Base-by-base conservation (phyloP, 1,140 invertebrate species). In the Zaprionus ghesquierei region DNA sequence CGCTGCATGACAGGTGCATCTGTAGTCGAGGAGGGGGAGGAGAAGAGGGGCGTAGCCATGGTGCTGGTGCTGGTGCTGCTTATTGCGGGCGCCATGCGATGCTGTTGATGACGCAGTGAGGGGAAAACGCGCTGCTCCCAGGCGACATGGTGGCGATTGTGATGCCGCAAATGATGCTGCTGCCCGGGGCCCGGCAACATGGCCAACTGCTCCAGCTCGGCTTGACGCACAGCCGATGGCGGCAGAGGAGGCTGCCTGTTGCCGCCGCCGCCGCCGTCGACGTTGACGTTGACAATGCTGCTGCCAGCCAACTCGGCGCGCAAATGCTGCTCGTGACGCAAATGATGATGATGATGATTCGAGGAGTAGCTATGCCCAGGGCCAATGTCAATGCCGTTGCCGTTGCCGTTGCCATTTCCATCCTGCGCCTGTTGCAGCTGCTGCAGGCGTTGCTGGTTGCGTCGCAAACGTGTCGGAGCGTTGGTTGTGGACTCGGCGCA, bases 101-200 rank as follows among this genome's bases (percentile, higher is more conserved):
- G 79, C 29, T 60, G 80, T 66, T 66, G 77, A 2, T 70, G 81
- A 1, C 56, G 82, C 54, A 80, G 38, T 2, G 73, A 55, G 31
- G 77, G 84, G 29, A 86, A 81, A 0, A 90, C 84, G 12, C 81
- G 50, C 53, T 87, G 85, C 60, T 89, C 74, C 84, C 84, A 89
- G 64, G 66, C 79, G 33, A 63, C 25, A 41, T 89, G 84, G 38
- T 90, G 86, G 0, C 81, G 84, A 62, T 89, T 89, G 33, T 90
- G 86, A 49, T 89, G 84, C 10, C 84, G 73, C 66, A 89, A 75
- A 49, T 90, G 84, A 56, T 89, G 84, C 46, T 89, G 84, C 46
- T 89, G 54, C 9, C 76, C 75, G 9, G 56, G 49, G 1, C 51
- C 33, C 6, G 44, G 38, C 10, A 23, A 15, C 46, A 44, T 15